phyloP scores from a whole-genome alignment of 2,113 vertebrate species.

The Apodemus speciosus region DNA sequence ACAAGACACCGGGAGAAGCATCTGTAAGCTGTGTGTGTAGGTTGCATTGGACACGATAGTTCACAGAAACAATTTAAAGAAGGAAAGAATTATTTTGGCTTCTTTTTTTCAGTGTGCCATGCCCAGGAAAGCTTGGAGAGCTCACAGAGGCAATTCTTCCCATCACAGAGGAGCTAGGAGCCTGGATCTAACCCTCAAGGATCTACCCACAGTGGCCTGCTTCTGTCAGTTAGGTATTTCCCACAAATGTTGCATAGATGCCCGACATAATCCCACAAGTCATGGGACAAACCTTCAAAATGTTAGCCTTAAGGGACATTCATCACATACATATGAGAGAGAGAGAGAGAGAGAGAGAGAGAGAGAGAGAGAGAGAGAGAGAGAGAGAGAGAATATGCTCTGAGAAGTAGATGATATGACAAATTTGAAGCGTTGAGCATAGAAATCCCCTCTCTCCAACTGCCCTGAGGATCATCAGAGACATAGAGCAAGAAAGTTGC shows the following conservation, averaged over 20 bases:
- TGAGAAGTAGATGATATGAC: background rate
- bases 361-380: too few relatives aligned
- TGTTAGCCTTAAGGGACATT: background rate
- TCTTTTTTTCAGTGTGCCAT: background rate
- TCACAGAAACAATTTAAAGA: background rate
- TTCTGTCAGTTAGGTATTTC: background rate
- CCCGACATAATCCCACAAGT: background rate
- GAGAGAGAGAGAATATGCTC: too few relatives aligned
- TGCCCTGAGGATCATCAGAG: background rate
- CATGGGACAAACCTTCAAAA: background rate
- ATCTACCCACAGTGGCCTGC: background rate
- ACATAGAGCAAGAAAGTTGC: background rate
- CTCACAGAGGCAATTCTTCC: background rate
- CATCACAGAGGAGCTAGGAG: background rate
- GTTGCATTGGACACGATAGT: background rate
- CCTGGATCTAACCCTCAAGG: background rate
- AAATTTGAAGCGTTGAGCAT: background rate
- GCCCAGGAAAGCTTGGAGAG: background rate
- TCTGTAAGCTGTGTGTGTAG: accelerated
- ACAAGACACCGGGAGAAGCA: background rate
- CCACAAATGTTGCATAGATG: background rate
- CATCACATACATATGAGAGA: background rate
- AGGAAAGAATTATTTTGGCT: background rate
- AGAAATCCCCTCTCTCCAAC: background rate
- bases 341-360: background rate